Conservation (phyloP, 2,797 vertebrate species). For the Serranus cabrilla region DNA sequence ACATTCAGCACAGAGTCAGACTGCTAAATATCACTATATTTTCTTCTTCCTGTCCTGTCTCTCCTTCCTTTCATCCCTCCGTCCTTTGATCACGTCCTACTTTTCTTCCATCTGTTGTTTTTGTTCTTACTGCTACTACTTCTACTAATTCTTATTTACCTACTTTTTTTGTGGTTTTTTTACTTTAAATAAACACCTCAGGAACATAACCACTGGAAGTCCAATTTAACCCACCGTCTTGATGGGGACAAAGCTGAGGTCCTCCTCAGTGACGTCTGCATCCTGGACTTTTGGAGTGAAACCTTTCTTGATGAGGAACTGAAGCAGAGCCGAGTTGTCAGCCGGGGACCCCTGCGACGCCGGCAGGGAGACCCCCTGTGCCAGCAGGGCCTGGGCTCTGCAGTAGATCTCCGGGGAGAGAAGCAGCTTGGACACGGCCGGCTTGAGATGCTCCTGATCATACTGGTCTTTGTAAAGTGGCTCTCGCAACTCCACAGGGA, state of each 20-base stretch:
- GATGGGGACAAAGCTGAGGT: constrained; percentile 88
- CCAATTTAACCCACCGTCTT: constrained; percentile 83
- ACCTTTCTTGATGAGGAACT: constrained; percentile 86
- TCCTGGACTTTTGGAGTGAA: constrained; percentile 83
- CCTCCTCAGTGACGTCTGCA: constrained; percentile 83
- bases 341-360: constrained; percentile 67
- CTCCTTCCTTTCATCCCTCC: too few relatives aligned
- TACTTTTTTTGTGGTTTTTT: too few relatives aligned
- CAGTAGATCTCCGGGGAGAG: constrained; percentile 91
- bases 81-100: too few relatives aligned
- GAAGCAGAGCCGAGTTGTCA: constrained; percentile 85
- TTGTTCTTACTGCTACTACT: too few relatives aligned
- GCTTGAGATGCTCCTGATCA: constrained; percentile 90
- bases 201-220: too few relatives aligned
- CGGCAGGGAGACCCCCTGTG: constrained; percentile 51
- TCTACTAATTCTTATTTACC: too few relatives aligned
- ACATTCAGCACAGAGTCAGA: too few relatives aligned
- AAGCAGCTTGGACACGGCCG: constrained; percentile 87
- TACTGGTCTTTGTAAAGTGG: constrained; percentile 91
- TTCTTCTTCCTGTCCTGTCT: too few relatives aligned
- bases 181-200: too few relatives aligned
- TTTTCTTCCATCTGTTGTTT: too few relatives aligned
- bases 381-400: constrained; percentile 83
- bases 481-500: constrained; percentile 88
- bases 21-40: background rate